Base-by-base conservation (phyloP, 1,140 invertebrate genomes). In the Triops longicaudatus region DNA sequence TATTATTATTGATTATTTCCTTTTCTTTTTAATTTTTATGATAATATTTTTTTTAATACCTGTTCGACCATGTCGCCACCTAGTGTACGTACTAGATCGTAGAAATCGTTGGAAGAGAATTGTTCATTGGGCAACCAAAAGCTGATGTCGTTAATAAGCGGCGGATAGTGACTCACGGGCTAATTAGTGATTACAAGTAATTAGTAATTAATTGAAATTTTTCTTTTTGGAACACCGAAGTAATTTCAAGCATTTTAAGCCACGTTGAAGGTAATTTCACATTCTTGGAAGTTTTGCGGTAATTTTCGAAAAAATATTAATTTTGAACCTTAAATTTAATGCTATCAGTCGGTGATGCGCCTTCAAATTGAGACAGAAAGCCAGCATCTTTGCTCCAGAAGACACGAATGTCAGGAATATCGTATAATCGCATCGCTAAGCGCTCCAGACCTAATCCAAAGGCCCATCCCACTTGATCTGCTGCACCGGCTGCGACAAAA, bases 381-480 rank as follows among this genome's bases (percentile, higher is more conserved):
- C 97, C 96, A 73, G 89, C 87, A 83, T 99, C 98, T 26, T 85
- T 87, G 76, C 86, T 87, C 97, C 97, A 99, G 85, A 99, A 98
- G 7, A 97, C 84, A 75, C 97, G 87, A 79, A 99, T 99, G 82
- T 99, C 97, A 0, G 97, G 95, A 80, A 99, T 99, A 81, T 90
- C 85, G 82, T 98, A 99, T 3, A 98, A 84, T 72, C 91, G 91
- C 98, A 99, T 99, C 0, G 97, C 97, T 73, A 99, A 83, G 78
- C 98, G 87, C 85, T 99, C 98, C 72, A 99, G 85, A 2, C 98
- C 98, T 1, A 99, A 83, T 22, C 98, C 98, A 87, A 99, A 99
- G 7, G 98, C 98, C 92, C 97, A 99, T 17, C 97, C 98, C 80
- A 99, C 94, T 79, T 91, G 91, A 83, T 96, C 90, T 26, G 85